Percentiles rank a stretch among this genome's conserved stretches.
These are phyloP conservation scores for Bombycilla garrulus DNA, from an alignment of 2,113 vertebrate genomes.

Conservation along the genomic window DNA sequence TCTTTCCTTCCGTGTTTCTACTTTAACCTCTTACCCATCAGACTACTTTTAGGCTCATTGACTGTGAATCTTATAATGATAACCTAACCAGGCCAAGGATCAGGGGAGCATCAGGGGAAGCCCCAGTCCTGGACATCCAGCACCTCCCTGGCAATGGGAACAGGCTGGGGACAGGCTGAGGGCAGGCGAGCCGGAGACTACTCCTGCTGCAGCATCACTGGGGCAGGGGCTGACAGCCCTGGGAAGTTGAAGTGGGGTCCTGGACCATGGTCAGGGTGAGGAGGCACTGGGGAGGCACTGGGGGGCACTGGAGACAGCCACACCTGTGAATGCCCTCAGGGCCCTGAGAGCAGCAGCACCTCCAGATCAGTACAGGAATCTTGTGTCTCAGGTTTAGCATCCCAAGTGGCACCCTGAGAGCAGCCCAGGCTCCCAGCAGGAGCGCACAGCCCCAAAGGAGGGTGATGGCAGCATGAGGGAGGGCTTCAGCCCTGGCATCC, in stretches of 20 bases:
- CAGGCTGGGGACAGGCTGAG: not conserved
- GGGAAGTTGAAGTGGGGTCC: not conserved
- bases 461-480: not conserved
- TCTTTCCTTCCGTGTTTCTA: not conserved
- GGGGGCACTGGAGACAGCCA: not conserved
- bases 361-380: rapidly evolving
- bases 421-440: not conserved
- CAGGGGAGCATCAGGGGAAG: not conserved
- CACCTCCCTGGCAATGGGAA: not conserved
- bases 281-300: no score
- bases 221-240: not conserved
- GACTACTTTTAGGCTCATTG: not conserved
- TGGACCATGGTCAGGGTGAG: rapidly evolving
- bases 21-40: not conserved
- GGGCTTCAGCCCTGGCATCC: not conserved
- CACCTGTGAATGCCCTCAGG: not conserved
- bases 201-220: not conserved
- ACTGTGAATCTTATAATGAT: not conserved
- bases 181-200: not conserved
- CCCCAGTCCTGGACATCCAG: not conserved
- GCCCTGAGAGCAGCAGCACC: not conserved
- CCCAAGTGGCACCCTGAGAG: not conserved
- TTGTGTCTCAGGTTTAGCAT: not conserved
- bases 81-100: not conserved
- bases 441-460: not conserved